Evolutionary conservation across 2,113 vertebrate genomes (phyloP), one percentile per base, ranked within the genome.

Genomic region (Neodon shergylaensis): DNA sequence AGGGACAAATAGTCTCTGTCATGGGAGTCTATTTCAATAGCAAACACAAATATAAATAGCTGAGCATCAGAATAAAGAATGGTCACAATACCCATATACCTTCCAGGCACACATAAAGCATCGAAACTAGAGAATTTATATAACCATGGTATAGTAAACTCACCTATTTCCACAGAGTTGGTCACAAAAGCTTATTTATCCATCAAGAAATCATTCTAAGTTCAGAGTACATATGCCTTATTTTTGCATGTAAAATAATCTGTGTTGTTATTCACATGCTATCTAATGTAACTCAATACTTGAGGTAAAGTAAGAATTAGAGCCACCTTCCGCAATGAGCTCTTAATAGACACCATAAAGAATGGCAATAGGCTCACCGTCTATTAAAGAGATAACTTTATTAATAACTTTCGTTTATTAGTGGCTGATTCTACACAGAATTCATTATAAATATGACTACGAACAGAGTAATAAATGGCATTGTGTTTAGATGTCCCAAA

Each of bases 11-110:
- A 94, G 36, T 36, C 21, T 95, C 73, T 81, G 61, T 77, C 79
- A 82, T 0, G 0, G 81, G 76, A 96, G 17, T 33, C 33, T 61
- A 73, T 78, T 92, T 92, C 65, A 92, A 52, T 21, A 33, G 36
- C 42, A 84, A 97, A 90, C 24, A 81, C 65, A 94, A 61, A 78
- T 70, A 90, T 63, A 92, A 95, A 92, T 81, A 88, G 66, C 68
- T 13, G 8, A 78, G 42, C 13, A 78, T 90, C 61, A 91, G 74
- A 85, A 95, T 78, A 88, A 90, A 83, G 12, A 95, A 90, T 1
- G 76, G 47, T 91, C 76, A 95, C 4, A 94, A 68, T 54, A 47
- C 2, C 19, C 24, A 86, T 33, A 79, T 92, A 42, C 87, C 86
- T 83, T 94, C n/a, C 87, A 28, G 58, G 54, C 7, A 86, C 44